Base-by-base conservation (phyloP, 2,113 vertebrate genomes). In the Tamias sibiricus region DNA sequence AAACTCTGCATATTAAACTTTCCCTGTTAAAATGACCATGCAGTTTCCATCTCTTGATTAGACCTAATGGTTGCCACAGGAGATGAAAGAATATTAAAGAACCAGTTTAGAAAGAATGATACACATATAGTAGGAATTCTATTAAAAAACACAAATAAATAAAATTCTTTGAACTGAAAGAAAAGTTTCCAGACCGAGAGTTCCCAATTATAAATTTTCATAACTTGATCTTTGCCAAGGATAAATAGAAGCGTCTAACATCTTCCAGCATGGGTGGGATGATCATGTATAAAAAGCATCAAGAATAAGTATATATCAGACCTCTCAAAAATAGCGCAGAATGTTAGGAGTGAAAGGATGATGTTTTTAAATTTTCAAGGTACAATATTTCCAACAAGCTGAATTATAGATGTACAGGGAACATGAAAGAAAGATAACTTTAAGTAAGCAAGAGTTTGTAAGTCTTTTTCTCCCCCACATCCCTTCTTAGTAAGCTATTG, bases 111-210 rank as follows among this genome's bases (percentile, higher is more conserved):
- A 49, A 62, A 75, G 54, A 80, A 54, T 37, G 19, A 79, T n/a
- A 71, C 37, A 28, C 3, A 90, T 20, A 40, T 68, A 90, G 47
- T 8, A 76, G 24, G 26, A 84, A 75, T 88, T 69, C 24, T 62
- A 59, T 47, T 28, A 74, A 52, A 47, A 80, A 75, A 49, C 20
- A 40, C 49, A 92, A 90, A 47, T 8, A 68, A 91, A 62, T 13
- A 20, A 57, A 57, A 83, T 88, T 54, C 10, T 22, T 86, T 86
- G 16, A 95, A 47, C n/a, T 79, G 59, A 95, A 69, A 86, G 79
- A 87, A 24, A 35, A 87, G 22, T 94, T 89, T 88, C 37, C 52
- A 85, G 20, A 28, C 66, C 37, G 2, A 82, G 82, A 95, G 37
- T 54, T 81, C 3, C 22, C 69, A 94, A 19, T 49, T 11, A 49